Conservation (phyloP, 2,113 vertebrate genomes). For the Crotalus helleri region DNA sequence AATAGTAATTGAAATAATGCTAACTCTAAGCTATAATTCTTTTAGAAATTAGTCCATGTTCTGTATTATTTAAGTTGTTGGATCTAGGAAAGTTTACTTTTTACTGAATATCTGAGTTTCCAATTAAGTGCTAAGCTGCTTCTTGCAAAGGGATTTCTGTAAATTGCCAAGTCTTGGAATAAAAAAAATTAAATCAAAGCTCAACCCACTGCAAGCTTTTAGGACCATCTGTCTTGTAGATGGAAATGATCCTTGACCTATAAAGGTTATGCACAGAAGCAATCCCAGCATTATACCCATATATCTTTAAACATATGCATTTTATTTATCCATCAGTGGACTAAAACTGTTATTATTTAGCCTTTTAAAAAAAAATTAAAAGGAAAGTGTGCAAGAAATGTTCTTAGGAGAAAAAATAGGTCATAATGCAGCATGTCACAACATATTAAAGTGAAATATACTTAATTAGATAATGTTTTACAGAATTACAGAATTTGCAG, state of each 20-base stretch:
- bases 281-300: constrained; percentile 22
- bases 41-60: constrained; percentile 48
- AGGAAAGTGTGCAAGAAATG: neutral
- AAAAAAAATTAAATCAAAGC: constrained; percentile 15
- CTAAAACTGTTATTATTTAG: constrained; percentile 19
- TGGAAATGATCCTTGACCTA: constrained; percentile 1
- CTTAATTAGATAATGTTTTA: constrained; percentile 2
- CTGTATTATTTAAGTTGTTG: constrained; percentile 54
- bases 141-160: constrained; percentile 48
- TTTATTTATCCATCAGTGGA: neutral
- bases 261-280: constrained; percentile 16
- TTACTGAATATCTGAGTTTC: constrained; percentile 53
- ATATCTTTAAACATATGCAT: constrained; percentile 33
- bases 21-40: constrained; percentile 39
- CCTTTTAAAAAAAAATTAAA: neutral
- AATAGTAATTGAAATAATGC: neutral
- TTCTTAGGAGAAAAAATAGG: neutral
- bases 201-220: constrained; percentile 35
- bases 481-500: neutral
- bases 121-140: constrained; percentile 55
- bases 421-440: constrained; percentile 15
- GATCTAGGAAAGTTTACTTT: constrained; percentile 54
- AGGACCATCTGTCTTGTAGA: neutral
- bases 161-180: constrained; percentile 46
- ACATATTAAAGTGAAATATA: constrained; percentile 29